Conservation (phyloP, 2,797 vertebrate genomes). For the Pogonophryne albipinna region DNA sequence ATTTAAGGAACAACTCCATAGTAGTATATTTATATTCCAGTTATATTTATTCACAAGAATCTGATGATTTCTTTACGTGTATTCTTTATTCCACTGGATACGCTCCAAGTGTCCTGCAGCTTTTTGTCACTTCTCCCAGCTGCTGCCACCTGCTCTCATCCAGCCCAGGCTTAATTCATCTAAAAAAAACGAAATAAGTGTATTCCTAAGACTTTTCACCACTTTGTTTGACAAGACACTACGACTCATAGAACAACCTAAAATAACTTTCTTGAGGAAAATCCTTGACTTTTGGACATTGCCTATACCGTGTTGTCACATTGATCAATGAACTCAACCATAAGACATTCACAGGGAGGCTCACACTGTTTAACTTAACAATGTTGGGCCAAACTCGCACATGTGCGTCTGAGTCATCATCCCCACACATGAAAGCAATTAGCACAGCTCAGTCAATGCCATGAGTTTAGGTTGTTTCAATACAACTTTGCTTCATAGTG, state of each 20-base stretch:
- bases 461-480: no score
- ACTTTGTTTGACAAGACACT: background rate
- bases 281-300: background rate
- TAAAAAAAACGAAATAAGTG: constrained; percentile 13
- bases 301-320: background rate
- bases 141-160: constrained; percentile 24
- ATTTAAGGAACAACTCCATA: background rate
- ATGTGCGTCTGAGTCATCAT: constrained; percentile 29
- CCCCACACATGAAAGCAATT: constrained; percentile 50
- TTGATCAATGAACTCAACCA: constrained; percentile 19
- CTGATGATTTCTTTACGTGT: no score
- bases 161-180: background rate
- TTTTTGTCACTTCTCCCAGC: constrained; percentile 8
- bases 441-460: constrained; percentile 5
- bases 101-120: constrained; percentile 8
- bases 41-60: constrained; percentile 14
- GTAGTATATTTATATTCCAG: background rate
- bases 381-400: constrained; percentile 24
- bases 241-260: background rate
- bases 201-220: background rate
- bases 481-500: no score
- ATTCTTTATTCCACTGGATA: background rate
- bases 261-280: background rate
- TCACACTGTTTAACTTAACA: constrained; percentile 28
- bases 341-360: constrained; percentile 20